phyloP scores from a whole-genome alignment of 2,113 vertebrate genomes.

The Hippocampus zosterae region DNA sequence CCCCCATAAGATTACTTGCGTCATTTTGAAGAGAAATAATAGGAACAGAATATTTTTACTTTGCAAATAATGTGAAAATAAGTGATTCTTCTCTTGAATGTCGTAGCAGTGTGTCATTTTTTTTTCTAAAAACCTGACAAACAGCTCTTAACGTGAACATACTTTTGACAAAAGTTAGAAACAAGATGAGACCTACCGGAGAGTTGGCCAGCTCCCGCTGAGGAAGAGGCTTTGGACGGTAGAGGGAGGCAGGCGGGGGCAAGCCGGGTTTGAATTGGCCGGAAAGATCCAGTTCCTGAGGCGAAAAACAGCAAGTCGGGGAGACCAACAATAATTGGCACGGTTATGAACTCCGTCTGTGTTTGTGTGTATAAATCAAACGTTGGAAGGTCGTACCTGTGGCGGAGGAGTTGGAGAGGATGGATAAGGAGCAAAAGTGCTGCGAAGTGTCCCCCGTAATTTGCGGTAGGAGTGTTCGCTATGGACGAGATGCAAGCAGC shows the following conservation, averaged over 20 bases:
- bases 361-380: neutral
- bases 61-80: neutral
- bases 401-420: constrained; percentile 90
- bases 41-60: neutral
- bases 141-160: no score
- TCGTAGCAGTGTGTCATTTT: no score
- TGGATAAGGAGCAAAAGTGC: constrained; percentile 94
- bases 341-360: neutral
- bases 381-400: constrained; percentile 73
- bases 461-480: constrained; percentile 92
- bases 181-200: constrained; percentile 73
- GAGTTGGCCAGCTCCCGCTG: constrained; percentile 71
- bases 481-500: constrained; percentile 5
- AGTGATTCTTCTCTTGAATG: neutral
- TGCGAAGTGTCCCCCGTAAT: constrained; percentile 89
- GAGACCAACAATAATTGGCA: neutral
- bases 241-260: constrained; percentile 80
- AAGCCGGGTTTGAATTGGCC: constrained; percentile 87
- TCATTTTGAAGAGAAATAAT: neutral
- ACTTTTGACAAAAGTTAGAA: neutral
- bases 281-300: constrained; percentile 88
- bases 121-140: no score
- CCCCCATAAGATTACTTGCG: no score
- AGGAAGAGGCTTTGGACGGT: constrained; percentile 76
- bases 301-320: constrained; percentile 44